phyloP scores from a whole-genome alignment of 2,888 invertebrate genomes.

The Aphodius sticticus region DNA sequence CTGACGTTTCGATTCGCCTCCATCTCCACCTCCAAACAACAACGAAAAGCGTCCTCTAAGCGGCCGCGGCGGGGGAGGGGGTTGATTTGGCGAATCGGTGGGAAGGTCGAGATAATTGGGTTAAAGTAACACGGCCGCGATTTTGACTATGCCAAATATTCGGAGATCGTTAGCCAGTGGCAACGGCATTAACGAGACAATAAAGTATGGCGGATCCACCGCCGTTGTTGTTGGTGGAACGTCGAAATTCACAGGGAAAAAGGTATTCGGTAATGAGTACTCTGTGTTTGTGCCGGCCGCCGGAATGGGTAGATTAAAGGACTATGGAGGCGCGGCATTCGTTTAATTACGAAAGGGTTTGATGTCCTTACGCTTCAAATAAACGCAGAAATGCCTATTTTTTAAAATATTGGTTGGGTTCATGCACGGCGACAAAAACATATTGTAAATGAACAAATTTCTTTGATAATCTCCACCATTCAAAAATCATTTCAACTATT shows the following conservation, averaged over 20 bases:
- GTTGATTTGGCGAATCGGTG: neutral
- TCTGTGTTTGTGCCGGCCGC: neutral
- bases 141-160: conserved; percentile 24
- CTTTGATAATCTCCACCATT: too few relatives aligned
- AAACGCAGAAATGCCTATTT: neutral
- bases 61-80: neutral
- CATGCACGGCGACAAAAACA: too few relatives aligned
- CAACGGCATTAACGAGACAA: conserved; percentile 15
- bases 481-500: too few relatives aligned
- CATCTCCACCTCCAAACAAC: neutral
- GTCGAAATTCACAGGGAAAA: neutral
- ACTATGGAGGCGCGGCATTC: neutral
- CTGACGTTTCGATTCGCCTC: conserved; percentile 4
- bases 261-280: neutral
- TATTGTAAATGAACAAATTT: too few relatives aligned
- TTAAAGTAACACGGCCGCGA: conserved; percentile 19
- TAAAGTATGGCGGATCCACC: neutral
- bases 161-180: conserved; percentile 22
- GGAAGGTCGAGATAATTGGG: conserved; percentile 18
- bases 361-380: neutral
- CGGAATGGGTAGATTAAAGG: neutral
- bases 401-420: neutral
- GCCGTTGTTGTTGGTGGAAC: neutral
- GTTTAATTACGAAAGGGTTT: neutral
- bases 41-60: neutral